Percentiles rank a stretch among this genome's conserved stretches.
These are phyloP conservation scores for Nicator chloris DNA, from an alignment of 2,113 vertebrate species.

Conservation along the genomic window DNA sequence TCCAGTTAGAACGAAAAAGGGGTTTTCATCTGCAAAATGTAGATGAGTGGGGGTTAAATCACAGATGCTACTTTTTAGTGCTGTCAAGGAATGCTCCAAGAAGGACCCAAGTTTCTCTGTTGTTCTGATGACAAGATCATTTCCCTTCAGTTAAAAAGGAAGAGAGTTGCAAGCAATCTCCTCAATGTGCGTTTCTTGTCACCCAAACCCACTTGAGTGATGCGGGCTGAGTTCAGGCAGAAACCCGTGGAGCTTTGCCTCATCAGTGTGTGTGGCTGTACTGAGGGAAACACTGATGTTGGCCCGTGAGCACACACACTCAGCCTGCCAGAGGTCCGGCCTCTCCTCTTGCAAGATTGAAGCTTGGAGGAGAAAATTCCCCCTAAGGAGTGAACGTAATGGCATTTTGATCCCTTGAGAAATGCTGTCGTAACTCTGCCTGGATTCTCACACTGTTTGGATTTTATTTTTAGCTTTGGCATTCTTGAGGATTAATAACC, in stretches of 20 bases:
- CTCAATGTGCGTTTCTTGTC: neutral
- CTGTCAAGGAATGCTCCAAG: neutral
- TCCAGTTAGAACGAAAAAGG: neutral
- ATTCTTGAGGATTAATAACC: slow-evolving; percentile 14
- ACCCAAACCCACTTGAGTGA: neutral
- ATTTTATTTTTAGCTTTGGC: slow-evolving; percentile 29
- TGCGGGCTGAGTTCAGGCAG: neutral
- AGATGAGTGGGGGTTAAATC: neutral
- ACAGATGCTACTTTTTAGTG: neutral
- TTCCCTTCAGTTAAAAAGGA: neutral
- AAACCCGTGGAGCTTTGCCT: neutral
- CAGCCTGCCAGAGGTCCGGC: neutral
- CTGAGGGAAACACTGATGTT: neutral
- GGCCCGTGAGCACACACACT: neutral
- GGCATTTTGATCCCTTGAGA: slow-evolving; percentile 22
- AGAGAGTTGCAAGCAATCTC: neutral
- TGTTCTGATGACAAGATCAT: neutral
- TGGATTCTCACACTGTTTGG: slow-evolving; percentile 10
- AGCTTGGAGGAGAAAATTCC: slow-evolving; percentile 11
- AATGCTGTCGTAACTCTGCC: neutral
- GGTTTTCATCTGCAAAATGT: neutral
- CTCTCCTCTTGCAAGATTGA: neutral
- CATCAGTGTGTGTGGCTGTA: neutral
- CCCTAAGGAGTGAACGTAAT: neutral
- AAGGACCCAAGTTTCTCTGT: neutral